Evolutionary conservation across 2,797 vertebrate genomes (phyloP), one percentile per base, ranked within the genome.

Genomic region (Florisuga fusca): DNA sequence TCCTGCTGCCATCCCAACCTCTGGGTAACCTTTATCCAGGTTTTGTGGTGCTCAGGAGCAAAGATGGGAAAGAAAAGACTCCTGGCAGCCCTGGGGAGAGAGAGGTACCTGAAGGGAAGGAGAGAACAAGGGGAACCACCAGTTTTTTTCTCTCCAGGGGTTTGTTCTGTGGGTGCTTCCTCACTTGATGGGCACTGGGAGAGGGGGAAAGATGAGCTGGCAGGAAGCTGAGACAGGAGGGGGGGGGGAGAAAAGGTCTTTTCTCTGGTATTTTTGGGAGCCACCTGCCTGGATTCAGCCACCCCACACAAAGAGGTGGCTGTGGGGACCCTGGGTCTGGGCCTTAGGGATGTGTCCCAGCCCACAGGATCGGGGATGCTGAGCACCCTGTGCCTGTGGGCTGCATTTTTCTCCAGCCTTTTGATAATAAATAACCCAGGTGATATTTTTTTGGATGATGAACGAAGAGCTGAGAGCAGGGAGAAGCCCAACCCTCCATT

Each of bases 271-370:
- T 43, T 62, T 62, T 45, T 10, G 12, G 63, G 29, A 31, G 29
- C 2, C 5, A 58, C 41, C 27, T 36, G 50, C 41, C 12, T 0
- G 0, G 48, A n/a, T 63, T 62, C 34, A 43, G 41, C 21, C 3
- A 2, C 31, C 55, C 34, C 1, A 0, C 25, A 4, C 1, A 1
- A 21, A 6, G 3, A 22, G 22, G 7, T 55, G 41, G 5, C 41
- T 2, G 0, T 1, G 7, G 55, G 34, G 5, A 53, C 31, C 2
- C 36, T 23, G 9, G 29, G 7, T 10, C 33, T 62, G 9, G 46
- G 15, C 50, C 54, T 4, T 0, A 7, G 61, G 74, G 22, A 25
- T 1, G 1, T 1, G 0, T 21, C 78, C 74, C 8, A 3, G 67
- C 33, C 79, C 7, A 0, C 36, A 61, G 72, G 36, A 15, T 21